These are phyloP conservation scores for Bombycilla garrulus DNA, from an alignment of 2,113 vertebrate species.

Conservation along the genomic window DNA sequence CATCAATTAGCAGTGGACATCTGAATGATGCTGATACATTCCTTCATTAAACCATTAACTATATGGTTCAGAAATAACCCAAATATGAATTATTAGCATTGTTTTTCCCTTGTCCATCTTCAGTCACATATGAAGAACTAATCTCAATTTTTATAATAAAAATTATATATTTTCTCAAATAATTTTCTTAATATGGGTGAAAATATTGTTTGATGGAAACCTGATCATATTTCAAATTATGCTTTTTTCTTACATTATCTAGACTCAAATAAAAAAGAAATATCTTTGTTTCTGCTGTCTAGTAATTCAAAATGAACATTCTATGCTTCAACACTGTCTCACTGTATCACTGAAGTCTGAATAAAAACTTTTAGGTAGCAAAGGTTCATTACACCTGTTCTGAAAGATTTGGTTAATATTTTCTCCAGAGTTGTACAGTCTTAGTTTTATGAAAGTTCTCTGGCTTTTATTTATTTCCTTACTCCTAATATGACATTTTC, in stretches of 20 bases:
- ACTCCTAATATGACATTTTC: background rate
- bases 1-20: background rate
- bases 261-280: background rate
- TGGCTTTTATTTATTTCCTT: background rate
- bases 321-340: background rate
- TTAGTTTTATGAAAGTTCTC: background rate
- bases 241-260: background rate
- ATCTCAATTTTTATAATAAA: background rate
- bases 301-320: background rate
- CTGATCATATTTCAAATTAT: background rate
- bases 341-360: background rate
- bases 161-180: rapidly evolving
- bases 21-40: background rate
- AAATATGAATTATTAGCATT: background rate
- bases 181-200: background rate
- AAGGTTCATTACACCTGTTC: background rate
- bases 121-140: background rate
- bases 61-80: background rate
- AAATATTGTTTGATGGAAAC: background rate
- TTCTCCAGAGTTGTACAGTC: background rate
- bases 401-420: background rate
- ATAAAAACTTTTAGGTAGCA: background rate
- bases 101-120: background rate
- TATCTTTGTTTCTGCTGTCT: background rate
- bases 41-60: background rate